Percentiles rank a stretch among this genome's conserved stretches.
These are phyloP conservation scores for Eciton burchellii DNA, from an alignment of 1,140 invertebrate species.

Conservation along the genomic window DNA sequence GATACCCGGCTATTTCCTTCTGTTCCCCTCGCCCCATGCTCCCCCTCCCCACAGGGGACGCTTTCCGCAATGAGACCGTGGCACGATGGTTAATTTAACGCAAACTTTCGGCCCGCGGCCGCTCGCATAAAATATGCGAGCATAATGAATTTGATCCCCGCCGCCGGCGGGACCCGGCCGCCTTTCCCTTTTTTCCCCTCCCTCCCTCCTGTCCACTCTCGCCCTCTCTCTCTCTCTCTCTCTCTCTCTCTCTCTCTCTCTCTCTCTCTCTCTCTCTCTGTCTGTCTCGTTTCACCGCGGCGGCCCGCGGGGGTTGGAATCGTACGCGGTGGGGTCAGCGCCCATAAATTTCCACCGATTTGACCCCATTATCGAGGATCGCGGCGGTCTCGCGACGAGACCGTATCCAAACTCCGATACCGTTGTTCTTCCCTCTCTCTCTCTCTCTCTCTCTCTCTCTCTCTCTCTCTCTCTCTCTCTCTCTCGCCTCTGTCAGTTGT, in stretches of 20 bases:
- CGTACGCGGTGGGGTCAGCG: background rate
- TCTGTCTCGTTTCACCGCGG: too few relatives aligned
- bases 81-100: constrained; percentile 50
- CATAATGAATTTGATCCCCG: constrained; percentile 57
- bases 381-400: background rate
- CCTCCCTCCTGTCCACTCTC: too few relatives aligned
- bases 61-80: constrained; percentile 38
- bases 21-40: too few relatives aligned
- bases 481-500: too few relatives aligned
- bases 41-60: background rate
- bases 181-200: constrained; percentile 4
- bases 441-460: background rate
- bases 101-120: constrained; percentile 36
- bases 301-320: background rate
- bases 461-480: background rate
- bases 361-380: constrained; percentile 50
- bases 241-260: background rate
- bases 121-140: constrained; percentile 42
- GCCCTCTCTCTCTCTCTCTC: background rate
- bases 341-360: constrained; percentile 50
- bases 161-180: background rate
- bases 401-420: constrained; percentile 30
- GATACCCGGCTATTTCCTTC: constrained; percentile 41
- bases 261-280: background rate
- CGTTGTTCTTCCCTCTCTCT: background rate